A percentile compares a stretch with the other conserved stretches of the same genome.
Conservation (phyloP, 2,797 vertebrate genomes). For the Crypturellus tataupa region DNA sequence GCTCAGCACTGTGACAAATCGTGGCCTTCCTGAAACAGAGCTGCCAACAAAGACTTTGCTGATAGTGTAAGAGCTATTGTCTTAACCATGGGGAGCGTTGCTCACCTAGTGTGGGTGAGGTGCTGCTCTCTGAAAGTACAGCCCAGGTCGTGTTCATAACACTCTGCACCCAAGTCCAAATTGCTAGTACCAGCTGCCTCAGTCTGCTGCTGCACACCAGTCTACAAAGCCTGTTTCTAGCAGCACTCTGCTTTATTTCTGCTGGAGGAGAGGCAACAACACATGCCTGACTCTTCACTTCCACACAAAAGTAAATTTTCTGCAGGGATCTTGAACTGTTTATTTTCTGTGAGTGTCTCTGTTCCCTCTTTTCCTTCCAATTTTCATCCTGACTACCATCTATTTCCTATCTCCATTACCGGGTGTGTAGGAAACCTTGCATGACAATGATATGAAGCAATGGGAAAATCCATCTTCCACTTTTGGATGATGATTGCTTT, state of each 20-base stretch:
- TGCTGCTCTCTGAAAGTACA: neutral
- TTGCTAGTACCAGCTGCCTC: neutral
- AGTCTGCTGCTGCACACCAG: neutral
- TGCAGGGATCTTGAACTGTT: neutral
- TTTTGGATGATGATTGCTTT: neutral
- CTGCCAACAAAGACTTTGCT: neutral
- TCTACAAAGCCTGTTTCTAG: neutral
- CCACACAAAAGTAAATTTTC: neutral
- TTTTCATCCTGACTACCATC: neutral
- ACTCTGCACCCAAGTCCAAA: neutral
- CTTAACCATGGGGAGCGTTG: neutral
- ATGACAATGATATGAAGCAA: neutral
- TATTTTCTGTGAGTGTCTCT: neutral
- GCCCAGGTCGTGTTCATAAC: neutral
- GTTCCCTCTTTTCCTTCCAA: accelerated
- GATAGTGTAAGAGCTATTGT: neutral
- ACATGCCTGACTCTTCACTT: neutral
- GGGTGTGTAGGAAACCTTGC: neutral
- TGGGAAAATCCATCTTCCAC: neutral
- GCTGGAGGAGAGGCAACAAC: neutral
- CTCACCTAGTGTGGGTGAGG: neutral
- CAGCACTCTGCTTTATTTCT: neutral
- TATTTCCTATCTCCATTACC: neutral
- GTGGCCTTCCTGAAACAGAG: neutral
- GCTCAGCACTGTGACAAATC: neutral